phyloP scores from a whole-genome alignment of 2,888 invertebrate genomes.

The Zonitis immaculata region DNA sequence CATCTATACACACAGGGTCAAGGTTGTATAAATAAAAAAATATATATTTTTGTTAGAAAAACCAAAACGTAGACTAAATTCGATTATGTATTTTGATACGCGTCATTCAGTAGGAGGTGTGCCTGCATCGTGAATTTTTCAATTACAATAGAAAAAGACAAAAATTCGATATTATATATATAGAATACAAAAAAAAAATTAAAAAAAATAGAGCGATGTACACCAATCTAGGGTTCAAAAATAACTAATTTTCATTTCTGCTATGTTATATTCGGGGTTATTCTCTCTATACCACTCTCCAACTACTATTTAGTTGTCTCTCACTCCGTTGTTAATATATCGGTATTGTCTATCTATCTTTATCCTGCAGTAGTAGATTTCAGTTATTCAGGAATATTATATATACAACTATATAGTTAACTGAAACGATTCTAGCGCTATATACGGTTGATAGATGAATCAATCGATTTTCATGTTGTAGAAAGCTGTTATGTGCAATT shows the following conservation, averaged over 20 bases:
- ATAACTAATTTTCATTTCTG: slow-evolving; percentile 41
- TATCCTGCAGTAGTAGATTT: slow-evolving; percentile 33
- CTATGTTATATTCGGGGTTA: too few relatives aligned
- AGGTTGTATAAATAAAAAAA: slow-evolving; percentile 23
- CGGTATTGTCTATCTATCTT: slow-evolving; percentile 10
- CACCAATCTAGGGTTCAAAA: slow-evolving; percentile 40
- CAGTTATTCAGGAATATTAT: too few relatives aligned
- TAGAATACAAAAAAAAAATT: too few relatives aligned
- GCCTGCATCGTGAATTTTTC: slow-evolving; percentile 25
- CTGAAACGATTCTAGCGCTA: slow-evolving; percentile 16
- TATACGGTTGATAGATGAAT: neutral
- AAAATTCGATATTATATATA: too few relatives aligned
- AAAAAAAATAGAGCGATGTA: slow-evolving; percentile 28
- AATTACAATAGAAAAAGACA: slow-evolving; percentile 8
- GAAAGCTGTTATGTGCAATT: too few relatives aligned
- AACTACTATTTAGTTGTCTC: neutral
- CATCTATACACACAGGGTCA: slow-evolving; percentile 30
- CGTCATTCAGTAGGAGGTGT: slow-evolving; percentile 13
- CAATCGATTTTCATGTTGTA: neutral
- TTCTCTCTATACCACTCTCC: neutral
- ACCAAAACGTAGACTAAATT: neutral
- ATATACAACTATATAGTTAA: too few relatives aligned
- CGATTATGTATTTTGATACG: neutral
- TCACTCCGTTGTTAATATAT: too few relatives aligned
- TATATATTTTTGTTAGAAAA: neutral